Base-by-base conservation (phyloP, 2,113 vertebrate species). In the Dicrurus megarhynchus region DNA sequence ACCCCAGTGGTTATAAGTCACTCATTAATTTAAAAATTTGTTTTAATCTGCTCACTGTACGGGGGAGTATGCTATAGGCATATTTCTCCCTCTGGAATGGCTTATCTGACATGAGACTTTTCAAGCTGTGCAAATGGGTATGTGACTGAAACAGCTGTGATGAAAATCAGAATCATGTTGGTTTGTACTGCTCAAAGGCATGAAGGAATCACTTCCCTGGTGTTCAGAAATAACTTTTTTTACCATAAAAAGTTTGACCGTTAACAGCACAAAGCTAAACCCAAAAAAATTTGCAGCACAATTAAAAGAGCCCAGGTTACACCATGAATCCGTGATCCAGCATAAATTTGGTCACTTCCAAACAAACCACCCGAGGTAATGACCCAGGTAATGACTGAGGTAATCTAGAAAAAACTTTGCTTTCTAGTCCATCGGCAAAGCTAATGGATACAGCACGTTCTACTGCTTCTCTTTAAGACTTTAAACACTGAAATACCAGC, bases 21-120 rank as follows among this genome's bases (percentile, higher is more conserved):
- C 90, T 75, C 81, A 96, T 47, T 95, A 89, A 84, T 89, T 81
- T 57, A 33, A 28, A 68, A 96, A 60, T 88, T 57, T 41, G 76
- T 9, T 84, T 81, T 84, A 81, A 94, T 60, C 79, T 95, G 71
- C 83, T 53, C 78, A 57, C 63, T 74, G 47, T 74, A 70, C 24
- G 57, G 41, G 11, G 15, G 17, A 93, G 20, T 41, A 44, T 15
- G 64, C 65, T 50, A 49, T 6, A n/a, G 44, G 33, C 47, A 11
- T 22, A 41, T 63, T 80, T 86, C 42, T 44, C 52, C 33, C 67
- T 52, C 33, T 59, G 75, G 74, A 96, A 89, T 3, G 33, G 59
- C 41, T 88, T 75, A 52, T 59, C 56, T 78, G 71, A 94, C 93
- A 94, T 20, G 6, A 87, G 88, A 53, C 41, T 88, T 92, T 79